Base-by-base conservation (phyloP, 2,888 invertebrate genomes). In the Drosophila kuntzei region DNA sequence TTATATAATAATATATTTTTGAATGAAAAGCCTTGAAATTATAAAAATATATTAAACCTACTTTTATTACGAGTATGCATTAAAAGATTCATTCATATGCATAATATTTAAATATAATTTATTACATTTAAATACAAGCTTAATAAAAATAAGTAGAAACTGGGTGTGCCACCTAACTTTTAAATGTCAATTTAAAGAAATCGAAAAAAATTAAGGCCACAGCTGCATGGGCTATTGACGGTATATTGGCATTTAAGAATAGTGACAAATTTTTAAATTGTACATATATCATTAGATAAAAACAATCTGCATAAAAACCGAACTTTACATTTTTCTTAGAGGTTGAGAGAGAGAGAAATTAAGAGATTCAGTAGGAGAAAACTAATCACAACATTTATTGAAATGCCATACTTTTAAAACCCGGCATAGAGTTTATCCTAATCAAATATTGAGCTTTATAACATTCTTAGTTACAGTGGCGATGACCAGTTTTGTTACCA, bases 401-500 rank as follows among this genome's bases (percentile, higher is more conserved):
- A 11, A 32, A 9, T 29, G 9, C 16, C 16, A 11, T 18, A 18
- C 14, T 16, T 8, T 39, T 9, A 16, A 39, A 18, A 0, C 39
- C 27, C 9, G 12, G 4, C 12, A 12, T 32, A 2, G 11, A 32
- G 12, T 11, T 12, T 32, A 32, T 32, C 12, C 32, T 32, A 39
- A 1, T 39, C 2, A 16, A 11, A 11, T 14, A 11, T 14, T 39
- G 11, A 8, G 11, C 11, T 39, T 18, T 18, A 4, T 9, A 9
- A 18, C 6, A 37, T 39, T 18, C 39, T 18, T 11, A 18, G 7
- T 39, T 18, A 39, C 39, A 18, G 18, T 12, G 12, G 25, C 8
- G 25, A 14, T 27, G 27, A n/a, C 44, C 25, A 22, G 44, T 16
- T 50, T 34, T 34, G 27, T 12, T 53, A 57, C 64, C 74, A 77